A percentile compares a stretch with the other conserved stretches of the same genome.
phyloP scores from a whole-genome alignment of 1,140 invertebrate genomes.

The Drosophila pseudoobscura region DNA sequence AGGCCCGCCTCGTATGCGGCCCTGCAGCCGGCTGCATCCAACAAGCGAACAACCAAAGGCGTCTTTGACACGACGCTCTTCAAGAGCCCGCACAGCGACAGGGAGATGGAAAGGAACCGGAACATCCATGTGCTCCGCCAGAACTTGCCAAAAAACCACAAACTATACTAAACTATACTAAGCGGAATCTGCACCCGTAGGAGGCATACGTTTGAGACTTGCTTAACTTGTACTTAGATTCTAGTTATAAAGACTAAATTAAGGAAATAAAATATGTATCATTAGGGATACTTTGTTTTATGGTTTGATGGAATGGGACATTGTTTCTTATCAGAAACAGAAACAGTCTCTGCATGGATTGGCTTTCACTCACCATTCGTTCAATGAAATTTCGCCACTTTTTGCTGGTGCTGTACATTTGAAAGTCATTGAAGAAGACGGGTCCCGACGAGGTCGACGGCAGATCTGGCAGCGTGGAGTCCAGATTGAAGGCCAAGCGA shows the following conservation, averaged over 20 bases:
- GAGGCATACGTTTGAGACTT: conserved; percentile 42
- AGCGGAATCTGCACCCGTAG: neutral
- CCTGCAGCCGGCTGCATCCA: conserved; percentile 36
- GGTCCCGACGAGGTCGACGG: conserved; percentile 85
- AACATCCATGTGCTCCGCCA: conserved; percentile 49
- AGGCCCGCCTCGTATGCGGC: conserved; percentile 32
- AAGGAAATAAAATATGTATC: conserved; percentile 15
- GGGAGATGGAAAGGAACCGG: conserved; percentile 45
- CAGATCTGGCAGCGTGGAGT: conserved; percentile 85
- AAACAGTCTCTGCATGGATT: neutral
- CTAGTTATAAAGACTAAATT: conserved; percentile 12
- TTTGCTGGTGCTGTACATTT: conserved; percentile 85
- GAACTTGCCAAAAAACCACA: conserved; percentile 82
- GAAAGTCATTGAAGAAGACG: conserved; percentile 87
- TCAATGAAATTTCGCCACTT: conserved; percentile 86
- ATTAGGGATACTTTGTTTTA: neutral
- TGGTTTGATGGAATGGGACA: neutral
- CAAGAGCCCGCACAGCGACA: conserved; percentile 66
- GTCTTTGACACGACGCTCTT: conserved; percentile 79
- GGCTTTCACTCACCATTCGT: conserved; percentile 84
- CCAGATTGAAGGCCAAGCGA: conserved; percentile 84
- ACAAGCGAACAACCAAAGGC: conserved; percentile 69
- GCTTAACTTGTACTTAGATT: conserved; percentile 21
- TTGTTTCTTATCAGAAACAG: neutral
- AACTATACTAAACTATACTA: conserved; percentile 57